Conservation (phyloP, 2,888 invertebrate genomes). For the Pasiphila rectangulata region DNA sequence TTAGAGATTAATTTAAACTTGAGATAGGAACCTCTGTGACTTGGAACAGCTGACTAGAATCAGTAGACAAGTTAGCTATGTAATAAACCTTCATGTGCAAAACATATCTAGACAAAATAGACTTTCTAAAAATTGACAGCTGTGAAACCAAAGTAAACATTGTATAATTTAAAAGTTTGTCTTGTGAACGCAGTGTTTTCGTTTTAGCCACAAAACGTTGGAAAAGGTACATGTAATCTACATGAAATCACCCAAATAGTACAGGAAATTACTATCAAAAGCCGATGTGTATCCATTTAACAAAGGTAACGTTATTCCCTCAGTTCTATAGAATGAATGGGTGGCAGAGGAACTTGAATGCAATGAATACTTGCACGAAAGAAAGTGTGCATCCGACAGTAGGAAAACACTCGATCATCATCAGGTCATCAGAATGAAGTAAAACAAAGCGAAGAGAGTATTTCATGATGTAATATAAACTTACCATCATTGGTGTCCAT, state of each 20-base stretch:
- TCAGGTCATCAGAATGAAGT: slow-evolving; percentile 3
- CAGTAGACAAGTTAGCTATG: background rate
- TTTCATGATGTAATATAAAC: slow-evolving; percentile 25
- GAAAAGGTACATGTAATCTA: background rate
- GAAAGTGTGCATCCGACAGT: slow-evolving; percentile 16
- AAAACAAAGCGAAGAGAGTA: slow-evolving; percentile 2
- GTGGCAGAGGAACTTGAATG: background rate
- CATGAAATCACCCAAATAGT: too few relatives aligned
- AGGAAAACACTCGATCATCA: slow-evolving; percentile 12
- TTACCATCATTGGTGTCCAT: slow-evolving; percentile 78
- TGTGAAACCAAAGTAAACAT: background rate
- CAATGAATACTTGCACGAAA: slow-evolving; percentile 7
- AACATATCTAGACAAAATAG: background rate
- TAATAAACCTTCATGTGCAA: background rate
- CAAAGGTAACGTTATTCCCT: too few relatives aligned
- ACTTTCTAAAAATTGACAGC: background rate
- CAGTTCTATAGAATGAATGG: too few relatives aligned
- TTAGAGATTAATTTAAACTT: too few relatives aligned
- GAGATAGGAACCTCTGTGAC: too few relatives aligned
- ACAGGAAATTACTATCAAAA: too few relatives aligned
- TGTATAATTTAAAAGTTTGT: background rate
- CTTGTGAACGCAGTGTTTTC: too few relatives aligned
- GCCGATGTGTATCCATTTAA: too few relatives aligned
- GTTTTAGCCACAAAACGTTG: background rate
- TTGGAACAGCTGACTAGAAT: background rate